Base-by-base conservation (phyloP, 2,888 invertebrate species). In the Diloba caeruleocephala region DNA sequence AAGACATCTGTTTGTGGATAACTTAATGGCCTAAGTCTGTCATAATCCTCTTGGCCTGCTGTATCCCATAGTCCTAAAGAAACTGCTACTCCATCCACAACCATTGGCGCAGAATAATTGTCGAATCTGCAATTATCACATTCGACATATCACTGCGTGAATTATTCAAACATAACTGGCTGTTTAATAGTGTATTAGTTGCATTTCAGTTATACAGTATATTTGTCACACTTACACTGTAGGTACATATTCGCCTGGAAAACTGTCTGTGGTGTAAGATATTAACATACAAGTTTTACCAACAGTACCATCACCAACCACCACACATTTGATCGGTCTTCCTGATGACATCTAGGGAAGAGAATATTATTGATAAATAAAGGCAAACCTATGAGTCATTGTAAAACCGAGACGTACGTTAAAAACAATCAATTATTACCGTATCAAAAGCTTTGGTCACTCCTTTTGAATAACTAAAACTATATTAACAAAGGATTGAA, bases 1-100 rank as follows among this genome's bases (percentile, higher is more conserved):
- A 99, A 99, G 67, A 99, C 99, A 94, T 99, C 99, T 69, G 99
- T 99, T 95, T 99, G 99, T 82, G 99, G 99, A 91, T 99, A 99
- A 74, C 98, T 98, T 64, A 99, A 94, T 31, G 99, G 99, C 77
- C 99, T 95, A 68, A 99, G 94, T 88, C 99, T 95, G 88, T 99
- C 99, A 85, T 99, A 99, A 87, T 99, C 98, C 92, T 99, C 98
- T 91, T 99, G 99, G 12, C 98, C 98, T 10, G 99, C 99, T 54
- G 99, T 99, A 92, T 99, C 99, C 99, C 99, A 99, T 39, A 99
- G 94, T 10, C 99, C 99, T 75, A 99, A 92, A 77, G 98, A 98
- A 9, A 99, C 99, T 63, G 98, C 98, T 76, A 99, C 98, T 66
- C 98, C 98, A 94, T 99, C 99, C 53, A 99, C 99, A 76, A 98